These are phyloP conservation scores for Neuroscelio doddi DNA, from an alignment of 2,888 invertebrate genomes.

Conservation along the genomic window DNA sequence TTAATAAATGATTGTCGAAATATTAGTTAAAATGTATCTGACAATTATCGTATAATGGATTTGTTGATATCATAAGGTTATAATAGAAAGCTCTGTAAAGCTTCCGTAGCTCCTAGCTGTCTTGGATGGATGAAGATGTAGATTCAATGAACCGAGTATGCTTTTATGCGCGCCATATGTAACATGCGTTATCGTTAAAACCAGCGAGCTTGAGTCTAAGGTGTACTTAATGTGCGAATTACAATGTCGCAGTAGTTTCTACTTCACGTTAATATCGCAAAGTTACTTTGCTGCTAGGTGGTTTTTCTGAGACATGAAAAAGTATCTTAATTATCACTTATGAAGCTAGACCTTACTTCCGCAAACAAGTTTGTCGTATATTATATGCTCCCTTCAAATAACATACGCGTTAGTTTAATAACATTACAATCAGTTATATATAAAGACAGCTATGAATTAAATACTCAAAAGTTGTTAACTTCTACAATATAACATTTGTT, in stretches of 20 bases:
- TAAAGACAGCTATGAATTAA: not conserved
- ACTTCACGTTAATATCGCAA: constrained; percentile 19
- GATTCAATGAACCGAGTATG: constrained; percentile 21
- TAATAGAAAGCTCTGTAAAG: too few species aligned
- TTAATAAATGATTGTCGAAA: too few species aligned
- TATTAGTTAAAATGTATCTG: too few species aligned
- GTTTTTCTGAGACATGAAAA: constrained; percentile 23
- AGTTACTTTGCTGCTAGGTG: constrained; percentile 3
- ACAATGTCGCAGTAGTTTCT: constrained; percentile 20
- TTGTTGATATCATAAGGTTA: too few species aligned
- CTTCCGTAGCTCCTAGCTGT: constrained; percentile 3
- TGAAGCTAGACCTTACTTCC: constrained; percentile 7
- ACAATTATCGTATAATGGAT: too few species aligned
- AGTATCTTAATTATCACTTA: constrained; percentile 26
- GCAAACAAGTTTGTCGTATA: constrained; percentile 2
- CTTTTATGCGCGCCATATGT: constrained; percentile 21
- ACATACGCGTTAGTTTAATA: constrained; percentile 7
- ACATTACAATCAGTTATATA: not conserved
- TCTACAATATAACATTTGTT: too few species aligned
- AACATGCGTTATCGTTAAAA: constrained; percentile 25
- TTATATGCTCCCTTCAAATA: constrained; percentile 7
- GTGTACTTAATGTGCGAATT: constrained; percentile 23
- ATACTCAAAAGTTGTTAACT: too few species aligned
- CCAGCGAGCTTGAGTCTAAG: constrained; percentile 10
- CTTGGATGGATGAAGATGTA: constrained; percentile 7